Evolutionary conservation across 2,797 vertebrate species (phyloP).

Genomic region (Acrossocheilus wenchowensis): DNA sequence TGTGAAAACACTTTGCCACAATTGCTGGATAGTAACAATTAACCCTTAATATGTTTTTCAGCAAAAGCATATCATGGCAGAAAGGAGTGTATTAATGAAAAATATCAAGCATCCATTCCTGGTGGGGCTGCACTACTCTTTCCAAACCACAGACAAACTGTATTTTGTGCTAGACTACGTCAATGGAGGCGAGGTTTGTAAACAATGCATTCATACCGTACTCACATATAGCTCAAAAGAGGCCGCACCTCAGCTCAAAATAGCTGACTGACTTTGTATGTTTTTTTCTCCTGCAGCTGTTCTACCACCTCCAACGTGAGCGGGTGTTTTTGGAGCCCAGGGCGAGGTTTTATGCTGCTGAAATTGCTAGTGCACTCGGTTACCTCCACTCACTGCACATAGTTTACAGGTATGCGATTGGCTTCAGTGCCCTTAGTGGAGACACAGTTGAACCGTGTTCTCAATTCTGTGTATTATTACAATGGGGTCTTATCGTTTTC

Average conservation of each 20-base stretch:
- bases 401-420: slow-evolving; percentile 78
- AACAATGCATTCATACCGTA: not conserved
- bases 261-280: not conserved
- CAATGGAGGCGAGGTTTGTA: slow-evolving; percentile 81
- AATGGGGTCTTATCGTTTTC: not conserved
- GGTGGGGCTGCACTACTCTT: slow-evolving; percentile 84
- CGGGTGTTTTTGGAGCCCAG: slow-evolving; percentile 82
- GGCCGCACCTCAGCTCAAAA: not conserved
- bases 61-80: slow-evolving; percentile 88
- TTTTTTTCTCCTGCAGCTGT: slow-evolving; percentile 70
- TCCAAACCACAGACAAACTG: slow-evolving; percentile 84
- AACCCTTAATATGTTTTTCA: slow-evolving; percentile 52
- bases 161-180: slow-evolving; percentile 86
- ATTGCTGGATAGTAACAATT: not conserved
- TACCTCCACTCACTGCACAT: slow-evolving; percentile 84
- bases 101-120: slow-evolving; percentile 85
- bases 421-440: slow-evolving; percentile 65
- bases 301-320: slow-evolving; percentile 85
- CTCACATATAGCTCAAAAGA: not conserved
- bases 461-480: not conserved
- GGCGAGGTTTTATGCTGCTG: slow-evolving; percentile 82
- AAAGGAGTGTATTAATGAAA: slow-evolving; percentile 84
- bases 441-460: not conserved
- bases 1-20: not conserved
- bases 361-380: slow-evolving; percentile 83